phyloP scores from a whole-genome alignment of 2,888 invertebrate species.

The Seira sanloemensis region DNA sequence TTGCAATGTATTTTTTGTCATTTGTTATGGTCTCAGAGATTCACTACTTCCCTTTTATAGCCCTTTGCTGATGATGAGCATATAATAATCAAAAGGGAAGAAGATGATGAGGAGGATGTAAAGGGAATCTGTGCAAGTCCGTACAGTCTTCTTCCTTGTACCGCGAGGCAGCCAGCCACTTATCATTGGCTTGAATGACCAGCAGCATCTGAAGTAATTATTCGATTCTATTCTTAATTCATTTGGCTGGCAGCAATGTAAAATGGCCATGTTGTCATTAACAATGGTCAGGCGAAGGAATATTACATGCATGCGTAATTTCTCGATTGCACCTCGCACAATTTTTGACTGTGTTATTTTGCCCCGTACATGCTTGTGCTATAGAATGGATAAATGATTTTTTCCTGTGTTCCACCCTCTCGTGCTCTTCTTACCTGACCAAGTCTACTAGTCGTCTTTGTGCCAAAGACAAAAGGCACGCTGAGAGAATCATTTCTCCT shows the following conservation, averaged over 20 bases:
- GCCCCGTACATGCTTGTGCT: too few species aligned
- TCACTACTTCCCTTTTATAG: conserved; percentile 41
- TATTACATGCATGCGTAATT: too few species aligned
- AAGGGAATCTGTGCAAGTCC: too few species aligned
- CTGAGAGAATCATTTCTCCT: conserved; percentile 60
- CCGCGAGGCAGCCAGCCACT: conserved; percentile 44
- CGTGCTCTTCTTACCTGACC: not conserved
- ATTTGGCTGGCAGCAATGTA: not conserved
- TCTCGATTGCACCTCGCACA: too few species aligned
- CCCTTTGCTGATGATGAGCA: too few species aligned
- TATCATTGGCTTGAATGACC: not conserved
- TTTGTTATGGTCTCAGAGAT: conserved; percentile 57
- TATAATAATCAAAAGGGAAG: too few species aligned
- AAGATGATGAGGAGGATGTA: too few species aligned
- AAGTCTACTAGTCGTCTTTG: conserved; percentile 20
- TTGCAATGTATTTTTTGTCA: conserved; percentile 62
- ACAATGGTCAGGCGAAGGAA: too few species aligned
- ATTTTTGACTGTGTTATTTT: too few species aligned
- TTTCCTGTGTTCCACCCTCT: not conserved
- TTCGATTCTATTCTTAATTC: not conserved
- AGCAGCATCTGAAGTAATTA: not conserved
- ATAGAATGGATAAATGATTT: not conserved
- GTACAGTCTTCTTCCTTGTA: not conserved
- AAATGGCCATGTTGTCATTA: not conserved
- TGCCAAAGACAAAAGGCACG: conserved; percentile 48